Base-by-base conservation (phyloP, 2,888 invertebrate species). In the Minunthozetes semirufus region DNA sequence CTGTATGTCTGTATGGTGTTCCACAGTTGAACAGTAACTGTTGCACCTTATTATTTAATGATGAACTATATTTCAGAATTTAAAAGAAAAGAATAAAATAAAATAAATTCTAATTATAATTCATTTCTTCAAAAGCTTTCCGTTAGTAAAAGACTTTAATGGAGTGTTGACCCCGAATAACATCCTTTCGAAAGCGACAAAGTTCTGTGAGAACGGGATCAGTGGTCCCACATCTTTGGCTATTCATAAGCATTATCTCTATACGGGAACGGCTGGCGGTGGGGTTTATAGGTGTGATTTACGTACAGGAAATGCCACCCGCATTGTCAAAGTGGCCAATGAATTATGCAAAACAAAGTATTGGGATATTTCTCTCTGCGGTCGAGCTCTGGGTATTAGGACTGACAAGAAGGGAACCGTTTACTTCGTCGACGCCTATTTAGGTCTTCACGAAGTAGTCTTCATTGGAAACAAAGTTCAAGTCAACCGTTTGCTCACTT, bases 171-270 rank as follows among this genome's bases (percentile, higher is more conserved):
- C 86, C 56, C 81, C 86, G 0, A 92, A 92, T 80, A 84, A 86
- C 73, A 86, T 86, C 78, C 82, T 93, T 59, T 88, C 89, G 78
- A 87, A 88, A 80, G 88, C 88, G 0, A 88, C 90, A 80, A 79
- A 80, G 29, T 83, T 92, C 78, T 89, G 89, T 79, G 85, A 88
- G 77, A 88, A 87, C 42, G 87, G 90, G 80, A 82, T 95, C 0
- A 81, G 86, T 75, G 94, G 94, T 0, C 91, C 95, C 0, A 95
- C 96, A 84, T 86, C 88, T 63, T 89, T 94, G 79, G 88, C 89
- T 72, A 84, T 89, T 70, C 81, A 73, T 33, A 63, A 73, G 53
- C 22, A 73, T n/a, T 73, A 73, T 81, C 82, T 94, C 53, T 96
- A 93, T 82, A 90, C 91, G 0, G 88, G 90, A 46, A 82, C 93